Evolutionary conservation across 2,113 vertebrate species (phyloP).

Genomic region (Coptodon rendalli): DNA sequence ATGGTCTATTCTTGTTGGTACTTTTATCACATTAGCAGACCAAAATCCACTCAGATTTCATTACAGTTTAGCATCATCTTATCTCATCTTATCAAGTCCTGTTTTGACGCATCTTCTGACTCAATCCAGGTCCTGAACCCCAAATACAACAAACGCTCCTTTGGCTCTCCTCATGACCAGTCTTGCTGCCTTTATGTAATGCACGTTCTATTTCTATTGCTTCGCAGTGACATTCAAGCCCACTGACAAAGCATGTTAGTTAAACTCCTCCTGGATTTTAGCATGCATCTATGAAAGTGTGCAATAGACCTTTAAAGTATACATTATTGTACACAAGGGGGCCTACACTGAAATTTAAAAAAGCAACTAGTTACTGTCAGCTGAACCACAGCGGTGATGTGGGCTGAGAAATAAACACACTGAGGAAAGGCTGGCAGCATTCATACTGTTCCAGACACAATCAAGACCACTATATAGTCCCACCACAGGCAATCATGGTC

Average conservation of each 20-base stretch:
- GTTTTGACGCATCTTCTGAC: background rate
- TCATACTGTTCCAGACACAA: constrained; percentile 51
- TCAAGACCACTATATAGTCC: constrained; percentile 25
- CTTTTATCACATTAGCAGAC: background rate
- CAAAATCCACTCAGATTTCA: background rate
- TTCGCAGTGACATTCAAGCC: background rate
- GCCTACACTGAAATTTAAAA: constrained; percentile 33
- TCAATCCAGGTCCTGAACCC: background rate
- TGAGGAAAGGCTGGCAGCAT: constrained; percentile 38
- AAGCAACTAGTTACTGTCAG: constrained; percentile 30
- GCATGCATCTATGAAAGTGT: background rate
- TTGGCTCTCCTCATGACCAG: background rate
- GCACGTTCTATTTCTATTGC: background rate
- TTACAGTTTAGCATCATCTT: background rate
- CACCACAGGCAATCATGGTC: constrained; percentile 50
- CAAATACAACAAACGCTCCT: background rate
- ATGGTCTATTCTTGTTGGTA: background rate
- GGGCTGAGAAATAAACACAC: constrained; percentile 51
- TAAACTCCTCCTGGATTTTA: background rate
- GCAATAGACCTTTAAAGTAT: background rate
- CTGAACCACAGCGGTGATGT: constrained; percentile 31
- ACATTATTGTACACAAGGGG: background rate
- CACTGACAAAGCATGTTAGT: background rate
- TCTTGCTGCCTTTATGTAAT: background rate
- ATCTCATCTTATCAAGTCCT: background rate